A percentile compares a stretch with the other conserved stretches of the same genome.
These are phyloP conservation scores for Hydra vulgaris DNA, from an alignment of 30 jellyfish, hydroid and myxozoan genomes.

Conservation along the genomic window DNA sequence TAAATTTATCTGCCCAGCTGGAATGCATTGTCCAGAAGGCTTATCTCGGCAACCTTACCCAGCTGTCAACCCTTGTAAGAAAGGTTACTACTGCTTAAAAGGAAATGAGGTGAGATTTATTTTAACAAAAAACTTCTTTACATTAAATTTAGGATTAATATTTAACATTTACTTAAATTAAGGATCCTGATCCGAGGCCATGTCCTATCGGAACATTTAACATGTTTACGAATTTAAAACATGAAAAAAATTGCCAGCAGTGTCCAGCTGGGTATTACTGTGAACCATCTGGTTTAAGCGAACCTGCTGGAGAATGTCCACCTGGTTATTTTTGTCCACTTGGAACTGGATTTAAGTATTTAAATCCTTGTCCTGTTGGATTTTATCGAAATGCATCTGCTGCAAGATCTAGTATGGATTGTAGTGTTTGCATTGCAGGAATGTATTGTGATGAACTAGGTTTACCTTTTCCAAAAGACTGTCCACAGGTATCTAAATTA, in stretches of 20 bases:
- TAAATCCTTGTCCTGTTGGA: constrained; percentile 93
- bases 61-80: constrained; percentile 56
- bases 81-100: constrained; percentile 79
- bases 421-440: constrained; percentile 91
- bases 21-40: constrained; percentile 91
- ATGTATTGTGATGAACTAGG: constrained; percentile 81
- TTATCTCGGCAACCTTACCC: constrained; percentile 66
- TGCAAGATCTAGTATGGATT: constrained; percentile 84
- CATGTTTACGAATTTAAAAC: constrained; percentile 51
- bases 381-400: constrained; percentile 92
- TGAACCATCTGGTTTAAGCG: constrained; percentile 73
- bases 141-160: background rate
- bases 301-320: constrained; percentile 82
- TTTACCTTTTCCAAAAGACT: constrained; percentile 58
- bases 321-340: constrained; percentile 93
- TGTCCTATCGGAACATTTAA: constrained; percentile 95
- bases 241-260: constrained; percentile 56
- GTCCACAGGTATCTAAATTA: constrained; percentile 68
- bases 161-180: background rate
- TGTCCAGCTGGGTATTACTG: constrained; percentile 94
- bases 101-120: constrained; percentile 71
- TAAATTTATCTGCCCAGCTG: constrained; percentile 88
- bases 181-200: constrained; percentile 69
- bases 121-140: background rate
- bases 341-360: constrained; percentile 66